Evolutionary conservation across 2,113 vertebrate species (phyloP).

Genomic region (Sturnira hondurensis): DNA sequence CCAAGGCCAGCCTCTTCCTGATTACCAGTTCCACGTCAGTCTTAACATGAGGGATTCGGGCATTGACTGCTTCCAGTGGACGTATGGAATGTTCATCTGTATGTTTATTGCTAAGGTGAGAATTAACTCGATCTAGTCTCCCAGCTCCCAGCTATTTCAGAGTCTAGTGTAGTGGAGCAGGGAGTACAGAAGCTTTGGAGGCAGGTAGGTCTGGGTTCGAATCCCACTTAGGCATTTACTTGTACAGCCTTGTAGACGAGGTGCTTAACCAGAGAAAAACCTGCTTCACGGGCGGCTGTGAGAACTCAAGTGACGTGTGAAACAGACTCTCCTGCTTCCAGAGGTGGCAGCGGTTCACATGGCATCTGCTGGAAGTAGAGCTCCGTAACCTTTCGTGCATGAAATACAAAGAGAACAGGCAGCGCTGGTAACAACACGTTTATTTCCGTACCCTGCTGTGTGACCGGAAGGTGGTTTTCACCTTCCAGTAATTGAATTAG

Average conservation of each 20-base stretch:
- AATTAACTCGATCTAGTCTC: not conserved
- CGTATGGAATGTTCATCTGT: not conserved
- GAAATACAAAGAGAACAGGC: slow-evolving; percentile 68
- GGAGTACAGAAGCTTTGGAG: not conserved
- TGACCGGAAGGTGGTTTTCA: slow-evolving; percentile 55
- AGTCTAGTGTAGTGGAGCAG: accelerated
- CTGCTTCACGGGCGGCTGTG: not conserved
- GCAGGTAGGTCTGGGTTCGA: not conserved
- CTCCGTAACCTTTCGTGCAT: not conserved
- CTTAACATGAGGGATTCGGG: not conserved
- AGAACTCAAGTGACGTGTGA: not conserved
- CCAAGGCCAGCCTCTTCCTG: not conserved
- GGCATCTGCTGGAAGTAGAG: not conserved
- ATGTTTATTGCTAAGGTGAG: not conserved
- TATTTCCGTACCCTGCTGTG: slow-evolving; percentile 70
- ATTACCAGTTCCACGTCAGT: not conserved
- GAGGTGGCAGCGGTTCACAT: not conserved
- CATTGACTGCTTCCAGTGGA: not conserved
- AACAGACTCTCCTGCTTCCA: too few relatives aligned
- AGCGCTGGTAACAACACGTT: slow-evolving; percentile 70
- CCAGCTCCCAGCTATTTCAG: not conserved
- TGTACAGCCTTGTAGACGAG: not conserved
- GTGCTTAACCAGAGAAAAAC: not conserved
- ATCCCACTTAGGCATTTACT: not conserved
- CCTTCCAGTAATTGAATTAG: slow-evolving; percentile 54